Percentiles rank a stretch among this genome's conserved stretches.
Conservation (phyloP, 2,113 vertebrate species). For the Oncorhynchus gorbuscha region DNA sequence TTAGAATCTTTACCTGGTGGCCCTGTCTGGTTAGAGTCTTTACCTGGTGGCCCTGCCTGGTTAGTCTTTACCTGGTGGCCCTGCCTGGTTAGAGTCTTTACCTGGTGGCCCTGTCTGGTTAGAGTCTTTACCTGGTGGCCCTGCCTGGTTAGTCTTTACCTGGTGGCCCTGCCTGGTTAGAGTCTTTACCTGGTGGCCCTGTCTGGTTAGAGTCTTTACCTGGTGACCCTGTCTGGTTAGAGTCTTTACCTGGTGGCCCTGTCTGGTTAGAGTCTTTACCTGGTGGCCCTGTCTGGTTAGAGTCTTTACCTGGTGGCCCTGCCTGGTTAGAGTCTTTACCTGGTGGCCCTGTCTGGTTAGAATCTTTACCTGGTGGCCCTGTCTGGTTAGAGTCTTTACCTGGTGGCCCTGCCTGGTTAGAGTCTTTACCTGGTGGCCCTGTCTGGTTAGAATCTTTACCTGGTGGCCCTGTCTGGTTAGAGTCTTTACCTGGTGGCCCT, state of each 20-base stretch:
- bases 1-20: slow-evolving; percentile 24
- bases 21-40: neutral
- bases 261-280: too few species aligned
- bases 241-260: too few species aligned
- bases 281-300: too few species aligned
- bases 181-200: slow-evolving; percentile 22
- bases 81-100: neutral
- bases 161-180: neutral
- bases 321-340: too few species aligned
- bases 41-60: slow-evolving; percentile 7
- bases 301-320: neutral
- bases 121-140: slow-evolving; percentile 17
- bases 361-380: too few species aligned
- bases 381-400: too few species aligned
- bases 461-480: too few species aligned
- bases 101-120: neutral
- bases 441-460: too few species aligned
- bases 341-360: slow-evolving; percentile 3
- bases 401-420: too few species aligned
- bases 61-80: slow-evolving; percentile 18
- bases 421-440: too few species aligned
- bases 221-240: too few species aligned
- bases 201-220: neutral
- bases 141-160: slow-evolving; percentile 12
- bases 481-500: too few species aligned